Evolutionary conservation across 2,797 vertebrate species (phyloP), one percentile per base, ranked within the genome.

Genomic region (Bradypodion pumilum): DNA sequence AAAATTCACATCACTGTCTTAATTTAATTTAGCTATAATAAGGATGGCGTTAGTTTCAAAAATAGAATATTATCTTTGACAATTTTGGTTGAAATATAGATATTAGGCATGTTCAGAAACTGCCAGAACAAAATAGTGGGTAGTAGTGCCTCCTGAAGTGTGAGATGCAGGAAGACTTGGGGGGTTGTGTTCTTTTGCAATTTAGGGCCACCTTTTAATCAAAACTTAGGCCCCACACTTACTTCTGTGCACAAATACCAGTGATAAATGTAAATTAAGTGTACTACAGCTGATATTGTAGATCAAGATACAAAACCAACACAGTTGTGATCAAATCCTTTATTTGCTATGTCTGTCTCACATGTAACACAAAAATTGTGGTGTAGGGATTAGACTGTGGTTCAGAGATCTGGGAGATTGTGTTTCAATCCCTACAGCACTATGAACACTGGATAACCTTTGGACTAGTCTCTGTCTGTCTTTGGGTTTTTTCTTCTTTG

Each of bases 21-120:
- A 94, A 95, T 95, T 94, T 92, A 91, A 96, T 95, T 95, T 94
- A 85, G 66, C 91, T 91, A 1, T 63, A 21, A 85, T 77, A 86
- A 92, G 82, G 66, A 68, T 35, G 82, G 86, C 52, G 78, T 85
- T 82, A 85, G 80, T 91, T 88, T 35, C 89, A 90, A 95, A 95
- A 91, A 81, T 74, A 88, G 62, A 83, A 69, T 83, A 90, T 86
- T 82, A 85, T 92, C 78, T 78, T 91, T 86, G 85, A 68, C 84
- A 92, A 91, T 92, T 93, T 93, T 88, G n/a, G 66, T 90, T 87
- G 63, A 92, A 90, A 88, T 91, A 86, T 27, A 91, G 88, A 90
- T 37, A n/a, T 85, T 92, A 90, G 88, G 56, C 79, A 70, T 77
- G 84, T 74, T 9, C 73, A 75, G 82, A 29, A 83, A 70, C 81